phyloP scores from a whole-genome alignment of 2,888 invertebrate genomes.

The Cactoblastis cactorum region DNA sequence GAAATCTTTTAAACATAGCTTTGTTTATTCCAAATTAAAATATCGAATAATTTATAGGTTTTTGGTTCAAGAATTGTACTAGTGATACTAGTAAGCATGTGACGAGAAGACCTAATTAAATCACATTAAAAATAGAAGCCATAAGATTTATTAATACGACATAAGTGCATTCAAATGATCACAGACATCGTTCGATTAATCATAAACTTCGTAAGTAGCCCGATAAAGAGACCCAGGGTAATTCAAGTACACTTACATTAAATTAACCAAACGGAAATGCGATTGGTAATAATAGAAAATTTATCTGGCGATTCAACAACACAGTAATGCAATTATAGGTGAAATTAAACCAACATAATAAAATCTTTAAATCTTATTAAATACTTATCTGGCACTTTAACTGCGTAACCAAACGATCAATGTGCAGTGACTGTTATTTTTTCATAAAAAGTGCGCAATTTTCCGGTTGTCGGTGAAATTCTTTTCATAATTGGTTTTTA shows the following conservation, averaged over 20 bases:
- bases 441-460: background rate
- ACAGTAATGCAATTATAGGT: background rate
- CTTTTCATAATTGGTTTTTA: background rate
- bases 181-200: background rate
- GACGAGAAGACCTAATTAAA: too few relatives aligned
- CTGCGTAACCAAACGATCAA: background rate
- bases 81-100: too few relatives aligned
- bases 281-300: background rate
- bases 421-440: background rate
- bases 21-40: too few relatives aligned
- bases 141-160: background rate
- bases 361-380: background rate
- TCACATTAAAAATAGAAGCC: background rate
- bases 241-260: constrained; percentile 5
- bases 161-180: background rate
- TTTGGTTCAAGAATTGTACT: too few relatives aligned
- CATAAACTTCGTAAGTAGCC: background rate
- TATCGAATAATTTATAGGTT: too few relatives aligned
- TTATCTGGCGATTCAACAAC: background rate
- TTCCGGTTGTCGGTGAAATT: background rate
- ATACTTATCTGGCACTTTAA: background rate
- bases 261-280: constrained; percentile 1
- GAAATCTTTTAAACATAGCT: too few relatives aligned
- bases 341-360: background rate
- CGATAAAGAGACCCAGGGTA: constrained; percentile 4